phyloP scores from a whole-genome alignment of 2,888 invertebrate species.

The Drosophila algonquin region DNA sequence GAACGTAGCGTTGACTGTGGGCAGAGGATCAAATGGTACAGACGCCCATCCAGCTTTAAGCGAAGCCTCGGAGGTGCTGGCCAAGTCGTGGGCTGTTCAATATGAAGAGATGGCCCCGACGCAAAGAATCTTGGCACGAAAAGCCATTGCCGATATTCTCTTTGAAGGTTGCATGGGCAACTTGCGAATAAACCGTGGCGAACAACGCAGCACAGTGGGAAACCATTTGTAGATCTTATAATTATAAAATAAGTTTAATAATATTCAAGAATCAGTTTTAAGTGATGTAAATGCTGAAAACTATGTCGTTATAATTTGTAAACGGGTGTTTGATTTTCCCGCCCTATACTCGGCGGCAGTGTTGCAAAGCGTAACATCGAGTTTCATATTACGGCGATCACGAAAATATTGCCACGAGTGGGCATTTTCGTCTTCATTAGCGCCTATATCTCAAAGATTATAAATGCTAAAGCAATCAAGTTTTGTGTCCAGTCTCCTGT shows the following conservation, averaged over 20 bases:
- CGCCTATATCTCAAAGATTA: no score
- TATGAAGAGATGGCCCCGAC: slow-evolving; percentile 77
- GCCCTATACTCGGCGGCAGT: not conserved
- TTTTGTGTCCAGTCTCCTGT: no score
- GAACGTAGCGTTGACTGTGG: slow-evolving; percentile 11
- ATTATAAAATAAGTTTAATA: not conserved
- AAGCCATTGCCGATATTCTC: slow-evolving; percentile 80
- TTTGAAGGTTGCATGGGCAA: slow-evolving; percentile 81
- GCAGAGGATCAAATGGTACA: slow-evolving; percentile 2
- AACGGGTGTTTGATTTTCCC: not conserved
- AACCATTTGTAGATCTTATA: slow-evolving; percentile 30
- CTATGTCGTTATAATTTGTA: not conserved
- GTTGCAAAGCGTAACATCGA: not conserved
- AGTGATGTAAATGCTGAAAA: not conserved
- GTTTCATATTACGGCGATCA: not conserved
- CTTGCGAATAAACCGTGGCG: slow-evolving; percentile 67
- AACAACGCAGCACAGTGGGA: slow-evolving; percentile 39
- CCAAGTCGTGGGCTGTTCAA: slow-evolving; percentile 80
- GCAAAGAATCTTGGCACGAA: slow-evolving; percentile 77
- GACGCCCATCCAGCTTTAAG: slow-evolving; percentile 40
- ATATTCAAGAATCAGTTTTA: not conserved
- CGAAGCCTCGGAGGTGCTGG: slow-evolving; percentile 73
- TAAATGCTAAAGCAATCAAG: no score
- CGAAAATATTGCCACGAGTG: not conserved
- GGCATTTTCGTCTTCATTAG: no score